Conservation (phyloP, 1,140 invertebrate genomes). For the Brachionus koreanus region DNA sequence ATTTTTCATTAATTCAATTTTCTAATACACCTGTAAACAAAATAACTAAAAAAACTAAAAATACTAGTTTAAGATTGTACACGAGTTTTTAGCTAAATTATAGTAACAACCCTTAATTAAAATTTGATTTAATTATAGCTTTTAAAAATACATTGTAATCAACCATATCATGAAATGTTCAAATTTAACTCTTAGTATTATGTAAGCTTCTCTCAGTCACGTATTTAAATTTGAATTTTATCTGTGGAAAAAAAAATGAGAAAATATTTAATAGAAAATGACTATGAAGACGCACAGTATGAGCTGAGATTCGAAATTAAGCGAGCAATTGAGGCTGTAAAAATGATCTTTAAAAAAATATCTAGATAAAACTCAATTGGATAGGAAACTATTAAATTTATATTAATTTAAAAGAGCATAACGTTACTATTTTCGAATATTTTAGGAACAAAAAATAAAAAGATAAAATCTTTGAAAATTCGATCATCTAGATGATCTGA, state of each 20-base stretch:
- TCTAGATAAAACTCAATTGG: not conserved
- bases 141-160: not conserved
- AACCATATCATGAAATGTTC: not conserved
- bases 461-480: not conserved
- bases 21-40: not conserved
- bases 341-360: not conserved
- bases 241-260: not conserved
- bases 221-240: not conserved
- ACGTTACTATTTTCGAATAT: slow-evolving; percentile 8
- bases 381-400: not conserved
- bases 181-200: not conserved
- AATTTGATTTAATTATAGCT: not conserved
- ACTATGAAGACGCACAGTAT: not conserved
- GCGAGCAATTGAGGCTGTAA: not conserved
- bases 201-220: not conserved
- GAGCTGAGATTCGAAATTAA: not conserved
- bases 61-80: not conserved
- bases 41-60: not conserved
- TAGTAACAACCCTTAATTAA: not conserved
- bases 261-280: not conserved
- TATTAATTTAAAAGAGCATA: not conserved
- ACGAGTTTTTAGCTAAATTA: not conserved
- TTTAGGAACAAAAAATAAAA: not conserved
- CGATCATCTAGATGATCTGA: not conserved
- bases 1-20: no score